Evolutionary conservation across 2,113 vertebrate genomes (phyloP), one percentile per base, ranked within the genome.

Genomic region (Paramormyrops kingsleyae): DNA sequence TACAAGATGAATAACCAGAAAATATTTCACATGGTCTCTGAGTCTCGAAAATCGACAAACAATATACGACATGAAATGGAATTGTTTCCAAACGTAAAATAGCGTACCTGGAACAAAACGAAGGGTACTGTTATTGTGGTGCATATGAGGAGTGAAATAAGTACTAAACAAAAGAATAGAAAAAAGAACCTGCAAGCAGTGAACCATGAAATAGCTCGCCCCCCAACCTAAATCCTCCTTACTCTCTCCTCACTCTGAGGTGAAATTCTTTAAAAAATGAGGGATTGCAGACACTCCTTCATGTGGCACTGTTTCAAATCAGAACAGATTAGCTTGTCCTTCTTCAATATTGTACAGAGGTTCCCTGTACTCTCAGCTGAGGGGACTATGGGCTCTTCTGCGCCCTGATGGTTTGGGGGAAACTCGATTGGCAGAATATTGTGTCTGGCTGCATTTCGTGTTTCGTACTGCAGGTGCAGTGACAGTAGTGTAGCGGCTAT

Each of bases 251-350:
- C 93, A 94, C 94, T 93, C 91, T 88, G 91, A 92, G 92, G 90
- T 91, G 92, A 94, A 95, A 94, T 93, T 91, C 91, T 92, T 59
- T 90, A 92, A 88, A 87, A 91, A 88, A 94, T 89, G 90, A 94
- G 91, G 94, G 95, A 96, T 95, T 96, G 95, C 93, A 93, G 93
- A 92, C 93, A 92, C 53, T 83, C 90, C 92, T 93, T 93, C 92
- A 91, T 95, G 94, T 95, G 93, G 92, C 93, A 91, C 91, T 92
- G 94, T 94, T 95, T 95, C 94, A 95, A 95, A 96, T 95, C 94
- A 94, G 92, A 92, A 92, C 93, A 95, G 95, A 96, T 95, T 95
- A 95, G 93, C 93, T 94, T 87, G 89, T 94, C 94, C 92, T 94
- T 94, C 92, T 88, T 91, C 91, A 92, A 94, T 94, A 94, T 94